Evolutionary conservation across 2,888 invertebrate species (phyloP), one percentile per base, ranked within the genome.

Genomic region (Melinaea marsaeus): DNA sequence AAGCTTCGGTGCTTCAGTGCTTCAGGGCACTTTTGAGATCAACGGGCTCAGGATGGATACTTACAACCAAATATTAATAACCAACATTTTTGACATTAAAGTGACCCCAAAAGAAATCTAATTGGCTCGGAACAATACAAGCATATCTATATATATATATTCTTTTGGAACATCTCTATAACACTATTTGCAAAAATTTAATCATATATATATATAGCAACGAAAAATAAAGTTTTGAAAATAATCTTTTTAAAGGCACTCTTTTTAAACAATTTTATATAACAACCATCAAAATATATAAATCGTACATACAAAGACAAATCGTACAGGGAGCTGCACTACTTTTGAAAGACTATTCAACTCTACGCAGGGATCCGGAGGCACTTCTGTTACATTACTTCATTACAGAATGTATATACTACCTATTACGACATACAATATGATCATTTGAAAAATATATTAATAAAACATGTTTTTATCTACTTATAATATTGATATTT

Each of bases 1-100:
- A 80, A 79, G 75, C 78, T 65, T 79, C 75, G 76, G 79, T 22
- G 22, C 22, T 22, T 81, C 77, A 74, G 79, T 42, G 57, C 42
- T 76, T 22, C 75, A 76, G 80, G 80, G 85, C 83, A 75, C 74
- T 71, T 78, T 80, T 87, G 90, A 90, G 90, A 90, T 90, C 90
- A 87, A 80, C 80, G 77, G 76, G 80, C 62, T 61, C 55, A 61
- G 65, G 58, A 63, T 61, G 35, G 45, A 63, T 13, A 4, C 37
- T 45, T 57, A 47, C 58, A 56, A 48, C 46, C 11, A 65, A 42
- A 51, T 11, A 22, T n/a, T 58, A 48, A 57, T 57, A 60, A n/a
- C 54, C 35, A 60, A 61, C 56, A 59, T 57, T 48, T 62, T 32
- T 42, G 11, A 9, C 13, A 57, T n/a, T 13, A 57, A 7, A 13